phyloP scores from a whole-genome alignment of 2,113 vertebrate species.

The Oryzias javanicus region DNA sequence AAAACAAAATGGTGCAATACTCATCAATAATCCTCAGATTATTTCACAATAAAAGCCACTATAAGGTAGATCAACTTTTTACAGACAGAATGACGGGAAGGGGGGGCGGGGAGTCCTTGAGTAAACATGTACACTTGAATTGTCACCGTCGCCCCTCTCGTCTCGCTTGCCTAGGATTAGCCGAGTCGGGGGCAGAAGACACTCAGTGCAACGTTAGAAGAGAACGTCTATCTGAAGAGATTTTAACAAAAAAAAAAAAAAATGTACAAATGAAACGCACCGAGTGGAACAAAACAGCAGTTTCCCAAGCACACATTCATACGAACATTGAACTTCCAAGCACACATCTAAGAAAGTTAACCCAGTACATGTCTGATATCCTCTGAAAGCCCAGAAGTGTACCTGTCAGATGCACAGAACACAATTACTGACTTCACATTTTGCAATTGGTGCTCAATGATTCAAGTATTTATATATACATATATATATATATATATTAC shows the following conservation, averaged over 20 bases:
- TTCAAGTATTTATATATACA: slow-evolving; percentile 97
- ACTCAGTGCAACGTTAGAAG: slow-evolving; percentile 98
- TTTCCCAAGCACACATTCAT: slow-evolving; percentile 66
- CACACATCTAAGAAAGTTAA: slow-evolving; percentile 64
- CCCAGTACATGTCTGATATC: slow-evolving; percentile 61
- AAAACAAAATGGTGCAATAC: slow-evolving; percentile 92
- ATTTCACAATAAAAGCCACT: slow-evolving; percentile 94
- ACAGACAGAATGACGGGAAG: slow-evolving; percentile 75
- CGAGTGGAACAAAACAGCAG: slow-evolving; percentile 66
- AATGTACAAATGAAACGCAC: slow-evolving; percentile 70
- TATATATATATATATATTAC: slow-evolving; percentile 66
- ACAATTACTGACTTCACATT: slow-evolving; percentile 90
- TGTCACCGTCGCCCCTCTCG: slow-evolving; percentile 84
- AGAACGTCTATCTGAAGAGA: slow-evolving; percentile 67
- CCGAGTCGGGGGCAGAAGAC: slow-evolving; percentile 88
- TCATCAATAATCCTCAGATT: slow-evolving; percentile 84
- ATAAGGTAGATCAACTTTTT: slow-evolving; percentile 90
- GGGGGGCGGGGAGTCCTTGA: slow-evolving; percentile 87
- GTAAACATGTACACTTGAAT: slow-evolving; percentile 98
- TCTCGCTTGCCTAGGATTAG: slow-evolving; percentile 78
- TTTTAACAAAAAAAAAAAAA: slow-evolving; percentile 60
- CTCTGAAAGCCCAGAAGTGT: slow-evolving; percentile 81
- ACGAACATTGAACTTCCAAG: slow-evolving; percentile 66
- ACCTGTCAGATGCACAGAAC: slow-evolving; percentile 62
- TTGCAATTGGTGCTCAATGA: slow-evolving; percentile 89